Evolutionary conservation across 2,113 vertebrate genomes (phyloP).

Genomic region (Actenoides hombroni): DNA sequence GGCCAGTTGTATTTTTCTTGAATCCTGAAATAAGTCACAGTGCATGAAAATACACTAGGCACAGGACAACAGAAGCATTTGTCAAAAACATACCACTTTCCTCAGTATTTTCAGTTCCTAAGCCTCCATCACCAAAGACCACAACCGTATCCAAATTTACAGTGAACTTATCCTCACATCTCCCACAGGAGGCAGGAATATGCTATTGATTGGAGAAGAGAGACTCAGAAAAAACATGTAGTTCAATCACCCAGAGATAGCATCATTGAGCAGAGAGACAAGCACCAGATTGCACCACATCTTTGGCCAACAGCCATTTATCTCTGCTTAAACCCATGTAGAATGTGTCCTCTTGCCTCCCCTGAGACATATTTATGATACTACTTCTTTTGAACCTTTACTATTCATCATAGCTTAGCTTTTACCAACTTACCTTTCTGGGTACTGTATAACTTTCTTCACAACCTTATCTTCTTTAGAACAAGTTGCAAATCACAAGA

Average conservation of each 20-base stretch:
- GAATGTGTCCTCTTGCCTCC: neutral
- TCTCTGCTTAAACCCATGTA: neutral
- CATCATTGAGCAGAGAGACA: neutral
- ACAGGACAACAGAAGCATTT: neutral
- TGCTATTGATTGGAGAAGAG: neutral
- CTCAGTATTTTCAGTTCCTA: neutral
- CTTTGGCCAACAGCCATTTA: neutral
- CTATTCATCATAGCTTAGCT: neutral
- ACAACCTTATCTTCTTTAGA: neutral
- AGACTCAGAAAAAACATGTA: neutral
- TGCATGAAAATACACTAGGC: neutral
- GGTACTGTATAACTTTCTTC: neutral
- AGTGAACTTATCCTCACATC: neutral
- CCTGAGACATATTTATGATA: neutral
- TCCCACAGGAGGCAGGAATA: neutral
- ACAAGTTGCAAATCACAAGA: neutral
- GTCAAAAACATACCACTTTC: neutral
- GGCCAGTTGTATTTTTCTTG: neutral
- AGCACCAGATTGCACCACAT: neutral
- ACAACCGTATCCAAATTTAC: rapidly evolving
- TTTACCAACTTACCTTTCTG: neutral
- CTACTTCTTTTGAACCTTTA: neutral
- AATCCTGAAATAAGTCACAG: neutral
- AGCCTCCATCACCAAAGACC: neutral
- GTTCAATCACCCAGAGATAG: too few relatives aligned